phyloP scores from a whole-genome alignment of 2,888 invertebrate species.

The Melinopterus prodromus region DNA sequence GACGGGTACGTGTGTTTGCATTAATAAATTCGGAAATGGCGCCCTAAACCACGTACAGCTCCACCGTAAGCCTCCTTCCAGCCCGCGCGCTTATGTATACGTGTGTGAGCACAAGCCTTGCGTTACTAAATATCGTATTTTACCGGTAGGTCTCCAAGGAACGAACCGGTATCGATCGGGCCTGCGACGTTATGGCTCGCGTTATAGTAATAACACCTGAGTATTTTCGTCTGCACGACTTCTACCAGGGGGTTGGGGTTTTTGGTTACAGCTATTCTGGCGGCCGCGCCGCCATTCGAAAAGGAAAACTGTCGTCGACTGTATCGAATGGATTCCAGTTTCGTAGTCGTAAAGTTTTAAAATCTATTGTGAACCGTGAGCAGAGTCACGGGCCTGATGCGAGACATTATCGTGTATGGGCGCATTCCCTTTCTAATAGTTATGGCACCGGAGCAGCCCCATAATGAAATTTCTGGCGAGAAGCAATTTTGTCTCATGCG shows the following conservation, averaged over 20 bases:
- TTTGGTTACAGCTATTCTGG: constrained; percentile 23
- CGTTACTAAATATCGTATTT: constrained; percentile 32
- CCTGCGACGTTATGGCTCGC: constrained; percentile 28
- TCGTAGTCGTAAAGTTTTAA: constrained; percentile 41
- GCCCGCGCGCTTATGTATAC: not conserved
- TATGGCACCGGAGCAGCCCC: constrained; percentile 34
- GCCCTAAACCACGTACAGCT: constrained; percentile 12
- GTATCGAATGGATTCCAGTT: constrained; percentile 37
- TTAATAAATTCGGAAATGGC: constrained; percentile 31
- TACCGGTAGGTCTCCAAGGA: constrained; percentile 25
- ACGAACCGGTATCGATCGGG: constrained; percentile 27
- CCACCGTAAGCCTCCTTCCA: constrained; percentile 4
- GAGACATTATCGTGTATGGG: constrained; percentile 38
- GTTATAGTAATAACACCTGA: constrained; percentile 38
- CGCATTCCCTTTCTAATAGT: constrained; percentile 43
- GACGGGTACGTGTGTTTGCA: constrained; percentile 25
- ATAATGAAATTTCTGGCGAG: constrained; percentile 42
- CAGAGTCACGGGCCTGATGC: constrained; percentile 43
- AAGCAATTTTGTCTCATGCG: constrained; percentile 47
- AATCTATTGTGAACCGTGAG: constrained; percentile 42
- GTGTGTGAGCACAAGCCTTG: constrained; percentile 26
- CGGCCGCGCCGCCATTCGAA: constrained; percentile 6
- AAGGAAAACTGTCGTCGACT: constrained; percentile 31
- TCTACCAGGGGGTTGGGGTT: constrained; percentile 26
- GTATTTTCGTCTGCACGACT: constrained; percentile 22